Evolutionary conservation across 1,140 invertebrate genomes (phyloP).

Genomic region (Saccostrea glomerata): DNA sequence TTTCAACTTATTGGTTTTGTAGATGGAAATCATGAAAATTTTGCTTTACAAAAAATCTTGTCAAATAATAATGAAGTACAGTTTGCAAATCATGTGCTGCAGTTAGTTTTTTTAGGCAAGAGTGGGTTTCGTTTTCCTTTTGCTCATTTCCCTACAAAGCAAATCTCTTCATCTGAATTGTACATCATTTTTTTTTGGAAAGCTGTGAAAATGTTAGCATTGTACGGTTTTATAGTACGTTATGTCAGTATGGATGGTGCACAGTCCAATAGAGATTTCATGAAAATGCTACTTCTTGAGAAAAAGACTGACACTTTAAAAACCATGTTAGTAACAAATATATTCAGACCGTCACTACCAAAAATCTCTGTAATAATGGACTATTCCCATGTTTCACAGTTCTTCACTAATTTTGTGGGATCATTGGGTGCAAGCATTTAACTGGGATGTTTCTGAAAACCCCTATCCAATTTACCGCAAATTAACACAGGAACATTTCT

Average conservation of each 20-base stretch:
- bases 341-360: constrained; percentile 10
- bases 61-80: too few species aligned
- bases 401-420: background rate
- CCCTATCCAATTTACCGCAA: constrained; percentile 11
- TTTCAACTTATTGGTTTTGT: too few species aligned
- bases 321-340: constrained; percentile 41
- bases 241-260: constrained; percentile 53
- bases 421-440: too few species aligned
- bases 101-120: constrained; percentile 49
- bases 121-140: constrained; percentile 50
- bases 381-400: background rate
- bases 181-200: too few species aligned
- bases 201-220: constrained; percentile 18
- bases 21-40: too few species aligned
- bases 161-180: too few species aligned
- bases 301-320: background rate
- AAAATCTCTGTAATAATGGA: constrained; percentile 56
- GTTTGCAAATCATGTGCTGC: constrained; percentile 13
- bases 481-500: constrained; percentile 42
- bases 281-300: constrained; percentile 45
- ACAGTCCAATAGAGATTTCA: constrained; percentile 46
- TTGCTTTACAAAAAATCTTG: too few species aligned
- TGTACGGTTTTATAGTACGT: constrained; percentile 31
- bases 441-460: constrained; percentile 3
- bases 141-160: constrained; percentile 45